Base-by-base conservation (phyloP, 2,113 vertebrate species). In the Phodopus roborovskii region DNA sequence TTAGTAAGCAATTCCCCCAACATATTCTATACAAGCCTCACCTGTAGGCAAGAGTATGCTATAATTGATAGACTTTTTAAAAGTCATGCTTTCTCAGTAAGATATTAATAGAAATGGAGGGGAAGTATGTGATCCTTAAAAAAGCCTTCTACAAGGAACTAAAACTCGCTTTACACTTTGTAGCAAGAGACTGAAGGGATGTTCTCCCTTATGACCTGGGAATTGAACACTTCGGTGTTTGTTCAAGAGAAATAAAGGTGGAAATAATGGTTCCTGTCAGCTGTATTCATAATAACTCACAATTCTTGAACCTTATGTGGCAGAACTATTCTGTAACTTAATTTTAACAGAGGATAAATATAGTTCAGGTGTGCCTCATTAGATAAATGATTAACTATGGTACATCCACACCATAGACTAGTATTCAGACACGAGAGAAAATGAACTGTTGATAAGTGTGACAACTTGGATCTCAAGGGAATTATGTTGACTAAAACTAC, bases 81-180 rank as follows among this genome's bases (percentile, higher is more conserved):
- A 92, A 75, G 39, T 28, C 56, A 71, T 73, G 22, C 75, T 78
- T 95, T 87, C 88, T 83, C 17, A 70, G 64, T 42, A 90, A 88
- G 17, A 60, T 77, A 50, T 19, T 33, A 50, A 68, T 50, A 66
- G 53, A 83, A 95, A 91, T 83, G 77, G 33, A 92, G 24, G 15
- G 22, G 73, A 90, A 42, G 74, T 66, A 10, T 1, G 56, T 24
- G 28, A 77, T 91, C n/a, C 84, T 58, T 92, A 74, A 79, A 83
- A 66, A 66, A 90, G 0, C 66, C 33, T 36, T 19, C 42, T 71
- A 13, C 5, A 1, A 88, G 89, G 56, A 74, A n/a, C 30, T 87
- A 84, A 78, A 84, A 36, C 12, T 56, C 48, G 70, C 45, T 68
- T 87, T 19, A 19, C 42, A 33, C 42, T 81, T 45, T 82, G 11